Evolutionary conservation across 2,113 vertebrate species (phyloP).

Genomic region (Fulica atra): DNA sequence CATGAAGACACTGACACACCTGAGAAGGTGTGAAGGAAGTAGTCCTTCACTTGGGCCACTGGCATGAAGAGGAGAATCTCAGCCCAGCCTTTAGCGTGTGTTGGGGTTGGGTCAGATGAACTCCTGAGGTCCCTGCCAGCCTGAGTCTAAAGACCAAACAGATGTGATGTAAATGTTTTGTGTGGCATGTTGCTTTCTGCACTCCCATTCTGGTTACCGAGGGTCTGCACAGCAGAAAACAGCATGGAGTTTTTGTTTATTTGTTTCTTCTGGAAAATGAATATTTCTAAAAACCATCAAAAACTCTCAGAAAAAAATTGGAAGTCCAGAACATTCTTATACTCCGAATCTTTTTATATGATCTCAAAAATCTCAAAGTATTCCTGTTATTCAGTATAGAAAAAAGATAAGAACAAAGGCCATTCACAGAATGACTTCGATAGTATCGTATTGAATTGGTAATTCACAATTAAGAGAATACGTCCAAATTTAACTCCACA

Average conservation of each 20-base stretch:
- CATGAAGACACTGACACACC: neutral
- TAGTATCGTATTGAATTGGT: neutral
- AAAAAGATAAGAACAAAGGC: neutral
- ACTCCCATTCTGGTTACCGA: neutral
- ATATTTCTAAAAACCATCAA: neutral
- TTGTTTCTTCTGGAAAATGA: neutral
- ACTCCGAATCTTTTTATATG: neutral
- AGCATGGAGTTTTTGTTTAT: neutral
- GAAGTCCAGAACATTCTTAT: neutral
- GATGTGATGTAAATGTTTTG: neutral
- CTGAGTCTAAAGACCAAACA: neutral
- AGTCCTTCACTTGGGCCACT: neutral
- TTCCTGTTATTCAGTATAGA: neutral
- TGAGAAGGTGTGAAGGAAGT: neutral
- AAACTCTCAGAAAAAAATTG: neutral
- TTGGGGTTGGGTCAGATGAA: neutral
- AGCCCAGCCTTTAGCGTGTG: neutral
- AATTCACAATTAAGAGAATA: neutral
- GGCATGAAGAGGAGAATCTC: neutral
- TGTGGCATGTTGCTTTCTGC: accelerated
- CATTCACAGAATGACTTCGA: neutral
- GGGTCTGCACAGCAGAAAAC: neutral
- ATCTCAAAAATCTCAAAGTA: neutral
- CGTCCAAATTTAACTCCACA: neutral
- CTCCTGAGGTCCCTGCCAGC: neutral